Percentiles rank a stretch among this genome's conserved stretches.
Conservation (phyloP, 2,797 vertebrate species). For the Spatula clypeata region DNA sequence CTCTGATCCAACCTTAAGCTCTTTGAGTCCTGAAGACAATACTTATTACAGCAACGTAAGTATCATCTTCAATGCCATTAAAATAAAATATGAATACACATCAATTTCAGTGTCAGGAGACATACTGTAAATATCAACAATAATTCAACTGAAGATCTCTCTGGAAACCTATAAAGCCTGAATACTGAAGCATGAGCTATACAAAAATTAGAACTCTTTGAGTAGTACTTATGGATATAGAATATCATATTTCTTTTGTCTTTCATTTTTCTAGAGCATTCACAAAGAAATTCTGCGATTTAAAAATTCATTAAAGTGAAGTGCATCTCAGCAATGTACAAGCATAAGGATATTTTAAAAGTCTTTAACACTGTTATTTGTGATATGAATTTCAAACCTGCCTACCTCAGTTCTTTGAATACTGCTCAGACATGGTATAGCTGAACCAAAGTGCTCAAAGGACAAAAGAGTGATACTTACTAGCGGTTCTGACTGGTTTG, state of each 20-base stretch:
- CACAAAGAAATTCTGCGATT: neutral
- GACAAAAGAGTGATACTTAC: neutral
- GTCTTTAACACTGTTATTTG: neutral
- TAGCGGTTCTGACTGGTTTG: neutral
- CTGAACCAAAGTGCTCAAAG: neutral
- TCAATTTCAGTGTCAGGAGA: slow-evolving; percentile 46
- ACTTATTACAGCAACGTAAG: slow-evolving; percentile 3
- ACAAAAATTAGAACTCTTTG: slow-evolving; percentile 20
- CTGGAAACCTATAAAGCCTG: slow-evolving; percentile 43
- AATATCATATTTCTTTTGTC: neutral
- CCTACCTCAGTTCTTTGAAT: neutral
- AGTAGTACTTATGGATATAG: neutral
- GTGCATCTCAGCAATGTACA: neutral
- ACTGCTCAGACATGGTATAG: neutral
- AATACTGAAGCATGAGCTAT: neutral
- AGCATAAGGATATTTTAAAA: neutral
- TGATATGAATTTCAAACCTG: neutral
- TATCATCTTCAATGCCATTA: slow-evolving; percentile 42
- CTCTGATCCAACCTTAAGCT: slow-evolving; percentile 18
- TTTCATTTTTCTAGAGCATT: neutral
- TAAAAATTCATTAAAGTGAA: neutral
- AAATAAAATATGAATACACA: slow-evolving; percentile 56
- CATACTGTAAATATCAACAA: slow-evolving; percentile 45
- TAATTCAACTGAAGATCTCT: slow-evolving; percentile 59
- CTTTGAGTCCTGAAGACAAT: slow-evolving; percentile 16